Evolutionary conservation across 1,140 invertebrate genomes (phyloP), one percentile per base, ranked within the genome.

Genomic region (Heterodera carotae): DNA sequence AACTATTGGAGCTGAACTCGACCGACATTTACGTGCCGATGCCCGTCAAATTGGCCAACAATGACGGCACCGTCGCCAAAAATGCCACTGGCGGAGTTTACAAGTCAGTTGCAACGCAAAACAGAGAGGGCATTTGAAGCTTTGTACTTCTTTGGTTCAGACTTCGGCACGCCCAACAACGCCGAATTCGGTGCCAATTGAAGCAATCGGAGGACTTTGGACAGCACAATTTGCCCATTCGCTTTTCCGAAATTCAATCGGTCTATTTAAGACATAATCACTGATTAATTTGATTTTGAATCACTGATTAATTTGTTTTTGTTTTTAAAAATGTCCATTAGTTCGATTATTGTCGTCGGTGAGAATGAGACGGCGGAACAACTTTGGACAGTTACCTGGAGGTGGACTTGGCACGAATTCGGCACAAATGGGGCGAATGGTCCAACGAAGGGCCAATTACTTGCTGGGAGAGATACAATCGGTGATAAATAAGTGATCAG

Each of bases 371-470:
- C n/a, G n/a, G n/a, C n/a, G 22, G 94, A 97, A 36, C 31, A 10
- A 22, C 93, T 0, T 88, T 98, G 69, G 97, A 99, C 89, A 97
- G 94, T 15, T 99, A 99, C 88, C 96, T 98, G 89, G 97, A 99
- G 83, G 95, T 96, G 88, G 97, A 98, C 89, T 89, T 99, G 43
- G 92, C 92, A 6, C 88, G 93, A 48, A 89, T 99, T 22, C 90
- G 95, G 48, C 93, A 95, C 83, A 93, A 95, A 84, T 98, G 96
- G 95, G 93, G 92, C 85, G 93, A 95, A 94, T 95, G 25, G 89
- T 98, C 76, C 91, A 92, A 79, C 91, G 94, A 81, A 90, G 91
- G 33, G 91, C 94, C 67, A 92, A 94, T 83, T 96, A 98, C 89
- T 90, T 98, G 66, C 93, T 97, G 89, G 93, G 94, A 82, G 94